These are phyloP conservation scores for Idaea dimidiata DNA, from an alignment of 2,888 invertebrate genomes.

Conservation along the genomic window DNA sequence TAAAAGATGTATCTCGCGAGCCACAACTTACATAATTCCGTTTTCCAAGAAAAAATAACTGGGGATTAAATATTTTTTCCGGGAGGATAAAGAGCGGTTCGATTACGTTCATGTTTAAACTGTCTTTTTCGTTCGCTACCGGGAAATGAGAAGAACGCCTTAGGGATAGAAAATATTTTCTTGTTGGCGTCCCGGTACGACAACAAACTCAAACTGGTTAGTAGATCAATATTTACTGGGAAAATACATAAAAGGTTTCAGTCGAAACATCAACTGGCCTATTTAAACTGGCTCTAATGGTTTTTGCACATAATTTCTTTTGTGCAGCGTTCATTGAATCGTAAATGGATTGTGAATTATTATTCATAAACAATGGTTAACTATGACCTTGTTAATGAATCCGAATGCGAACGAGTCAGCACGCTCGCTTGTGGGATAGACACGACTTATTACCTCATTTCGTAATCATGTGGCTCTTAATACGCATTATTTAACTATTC, in stretches of 20 bases:
- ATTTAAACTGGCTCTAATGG: slow-evolving; percentile 19
- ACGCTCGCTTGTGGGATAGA: slow-evolving; percentile 48
- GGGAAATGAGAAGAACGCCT: slow-evolving; percentile 43
- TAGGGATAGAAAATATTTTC: slow-evolving; percentile 39
- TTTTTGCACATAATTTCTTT: slow-evolving; percentile 22
- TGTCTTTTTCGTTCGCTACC: slow-evolving; percentile 45
- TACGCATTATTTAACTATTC: slow-evolving; percentile 34
- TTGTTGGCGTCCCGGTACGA: slow-evolving; percentile 32
- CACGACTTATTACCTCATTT: slow-evolving; percentile 42
- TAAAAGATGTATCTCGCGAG: slow-evolving; percentile 7
- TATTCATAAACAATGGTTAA: slow-evolving; percentile 62
- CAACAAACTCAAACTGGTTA: slow-evolving; percentile 35
- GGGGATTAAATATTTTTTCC: slow-evolving; percentile 16
- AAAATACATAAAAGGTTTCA: slow-evolving; percentile 26
- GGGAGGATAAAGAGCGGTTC: slow-evolving; percentile 21
- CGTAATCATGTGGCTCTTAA: slow-evolving; percentile 29
- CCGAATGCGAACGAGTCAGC: slow-evolving; percentile 46
- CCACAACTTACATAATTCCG: background rate
- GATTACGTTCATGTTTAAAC: slow-evolving; percentile 36
- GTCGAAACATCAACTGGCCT: slow-evolving; percentile 21
- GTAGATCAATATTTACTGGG: slow-evolving; percentile 35
- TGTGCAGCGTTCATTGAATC: slow-evolving; percentile 32
- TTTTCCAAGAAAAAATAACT: slow-evolving; percentile 16
- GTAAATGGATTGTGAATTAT: slow-evolving; percentile 46
- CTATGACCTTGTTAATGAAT: slow-evolving; percentile 70